phyloP scores from a whole-genome alignment of 2,888 invertebrate species.

The Rhamnusium bicolor region DNA sequence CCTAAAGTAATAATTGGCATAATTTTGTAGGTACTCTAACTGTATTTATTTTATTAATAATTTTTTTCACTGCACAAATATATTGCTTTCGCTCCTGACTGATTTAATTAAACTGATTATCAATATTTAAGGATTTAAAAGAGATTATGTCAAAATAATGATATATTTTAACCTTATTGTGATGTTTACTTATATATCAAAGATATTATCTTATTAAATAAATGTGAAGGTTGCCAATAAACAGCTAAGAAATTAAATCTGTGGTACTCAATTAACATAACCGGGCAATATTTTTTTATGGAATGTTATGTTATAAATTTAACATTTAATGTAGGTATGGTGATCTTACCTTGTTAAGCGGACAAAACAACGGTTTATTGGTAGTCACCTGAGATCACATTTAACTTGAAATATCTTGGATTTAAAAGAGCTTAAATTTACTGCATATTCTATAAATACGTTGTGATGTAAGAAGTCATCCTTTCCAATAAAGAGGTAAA shows the following conservation, averaged over 20 bases:
- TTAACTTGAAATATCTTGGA: neutral
- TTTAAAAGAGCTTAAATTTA: too few species aligned
- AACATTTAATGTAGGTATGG: constrained; percentile 1
- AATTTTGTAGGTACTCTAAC: too few species aligned
- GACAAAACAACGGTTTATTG: constrained; percentile 1
- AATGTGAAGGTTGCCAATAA: neutral
- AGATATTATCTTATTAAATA: neutral
- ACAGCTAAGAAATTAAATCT: neutral
- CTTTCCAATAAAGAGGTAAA: too few species aligned
- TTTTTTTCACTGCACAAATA: too few species aligned
- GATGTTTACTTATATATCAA: neutral
- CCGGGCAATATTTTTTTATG: neutral
- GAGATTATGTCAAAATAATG: neutral
- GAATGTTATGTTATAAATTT: neutral
- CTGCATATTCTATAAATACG: too few species aligned
- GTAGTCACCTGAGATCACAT: neutral
- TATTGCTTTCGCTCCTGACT: too few species aligned
- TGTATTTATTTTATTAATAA: too few species aligned
- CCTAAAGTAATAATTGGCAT: too few species aligned
- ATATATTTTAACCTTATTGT: neutral
- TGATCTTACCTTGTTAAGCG: constrained; percentile 3
- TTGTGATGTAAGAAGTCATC: too few species aligned
- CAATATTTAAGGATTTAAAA: too few species aligned
- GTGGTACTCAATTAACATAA: neutral
- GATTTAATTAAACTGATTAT: too few species aligned